Evolutionary conservation across 2,888 invertebrate genomes (phyloP).

Genomic region (Limenitis camilla): DNA sequence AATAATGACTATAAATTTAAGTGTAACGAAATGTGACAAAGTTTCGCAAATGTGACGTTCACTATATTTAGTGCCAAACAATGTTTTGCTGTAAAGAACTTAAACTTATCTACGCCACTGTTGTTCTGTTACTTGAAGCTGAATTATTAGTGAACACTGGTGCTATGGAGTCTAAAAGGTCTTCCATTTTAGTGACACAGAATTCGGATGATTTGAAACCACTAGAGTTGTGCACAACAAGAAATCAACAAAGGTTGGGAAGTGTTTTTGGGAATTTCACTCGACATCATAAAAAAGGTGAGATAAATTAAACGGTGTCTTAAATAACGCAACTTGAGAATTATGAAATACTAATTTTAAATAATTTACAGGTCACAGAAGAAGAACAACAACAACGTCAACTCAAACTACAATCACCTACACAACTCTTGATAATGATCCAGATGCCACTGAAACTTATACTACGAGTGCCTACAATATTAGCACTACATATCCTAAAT

Average conservation of each 20-base stretch:
- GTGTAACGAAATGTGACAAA: conserved; percentile 39
- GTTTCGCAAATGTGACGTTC: conserved; percentile 55
- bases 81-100: conserved; percentile 70
- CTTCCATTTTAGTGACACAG: conserved; percentile 58
- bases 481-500: conserved; percentile 46
- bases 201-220: conserved; percentile 61
- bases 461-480: conserved; percentile 42
- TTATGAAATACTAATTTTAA: not conserved
- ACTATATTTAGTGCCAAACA: conserved; percentile 58
- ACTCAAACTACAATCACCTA: conserved; percentile 44
- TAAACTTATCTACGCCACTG: conserved; percentile 62
- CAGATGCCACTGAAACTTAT: conserved; percentile 41
- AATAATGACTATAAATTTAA: conserved; percentile 70
- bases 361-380: conserved; percentile 51
- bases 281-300: conserved; percentile 68
- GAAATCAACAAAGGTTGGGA: conserved; percentile 62
- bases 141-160: conserved; percentile 59
- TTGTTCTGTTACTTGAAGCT: conserved; percentile 62
- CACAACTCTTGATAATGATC: conserved; percentile 40
- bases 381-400: conserved; percentile 58
- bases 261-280: conserved; percentile 69
- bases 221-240: conserved; percentile 58
- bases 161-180: conserved; percentile 65
- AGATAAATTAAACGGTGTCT: conserved; percentile 5
- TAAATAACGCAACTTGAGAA: not conserved